Conservation (phyloP, 2,113 vertebrate species). For the Podocnemis expansa region DNA sequence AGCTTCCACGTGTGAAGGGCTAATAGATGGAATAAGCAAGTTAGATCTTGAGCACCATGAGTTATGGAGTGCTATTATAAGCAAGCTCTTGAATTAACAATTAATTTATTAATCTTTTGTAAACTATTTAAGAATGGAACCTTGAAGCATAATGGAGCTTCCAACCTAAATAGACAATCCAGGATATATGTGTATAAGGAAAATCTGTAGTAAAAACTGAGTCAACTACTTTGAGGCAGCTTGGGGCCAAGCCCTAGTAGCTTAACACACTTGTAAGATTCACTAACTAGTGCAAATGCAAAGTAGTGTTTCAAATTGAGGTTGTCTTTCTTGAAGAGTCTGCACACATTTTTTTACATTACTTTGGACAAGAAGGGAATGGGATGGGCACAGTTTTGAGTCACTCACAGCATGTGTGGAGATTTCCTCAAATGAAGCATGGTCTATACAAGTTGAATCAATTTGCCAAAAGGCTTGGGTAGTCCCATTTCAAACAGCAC, state of each 20-base stretch:
- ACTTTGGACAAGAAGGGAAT: not conserved
- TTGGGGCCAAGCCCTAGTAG: not conserved
- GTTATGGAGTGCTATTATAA: not conserved
- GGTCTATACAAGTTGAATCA: not conserved
- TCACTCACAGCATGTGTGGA: not conserved
- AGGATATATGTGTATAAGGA: not conserved
- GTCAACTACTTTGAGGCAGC: not conserved
- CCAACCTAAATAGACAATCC: not conserved
- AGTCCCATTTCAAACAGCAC: not conserved
- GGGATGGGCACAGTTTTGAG: not conserved
- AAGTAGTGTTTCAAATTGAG: not conserved
- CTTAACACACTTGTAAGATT: not conserved
- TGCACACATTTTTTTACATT: not conserved
- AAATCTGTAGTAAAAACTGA: not conserved
- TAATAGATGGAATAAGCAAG: not conserved
- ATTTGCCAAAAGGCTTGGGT: not conserved
- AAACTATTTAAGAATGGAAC: not conserved
- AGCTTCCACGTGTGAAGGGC: not conserved
- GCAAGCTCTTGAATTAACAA: not conserved
- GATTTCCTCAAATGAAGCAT: not conserved
- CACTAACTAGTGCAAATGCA: not conserved
- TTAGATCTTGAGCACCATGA: not conserved
- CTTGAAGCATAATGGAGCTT: not conserved
- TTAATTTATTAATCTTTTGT: not conserved
- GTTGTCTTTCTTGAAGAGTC: not conserved